Base-by-base conservation (phyloP, 2,113 vertebrate genomes). In the Garra rufa region DNA sequence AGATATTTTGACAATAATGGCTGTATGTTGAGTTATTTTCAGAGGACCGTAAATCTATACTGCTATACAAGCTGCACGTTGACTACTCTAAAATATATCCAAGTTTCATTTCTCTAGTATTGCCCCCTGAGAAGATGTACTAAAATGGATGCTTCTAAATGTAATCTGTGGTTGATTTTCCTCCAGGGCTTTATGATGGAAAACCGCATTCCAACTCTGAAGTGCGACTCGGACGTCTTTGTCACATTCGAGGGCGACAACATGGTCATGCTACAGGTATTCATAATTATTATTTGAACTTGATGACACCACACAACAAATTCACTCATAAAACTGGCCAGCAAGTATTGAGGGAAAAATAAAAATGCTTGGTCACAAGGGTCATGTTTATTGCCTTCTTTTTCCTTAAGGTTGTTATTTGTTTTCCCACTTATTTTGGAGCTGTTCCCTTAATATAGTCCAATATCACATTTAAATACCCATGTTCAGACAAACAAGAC, bases 191-290 rank as follows among this genome's bases (percentile, higher is more conserved):
- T 91, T 46, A 92, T 94, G 92, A 92, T 92, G 91, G 91, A 93
- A 87, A 93, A 94, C 67, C 38, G 78, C 52, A 93, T 93, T 81
- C 88, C 92, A 0, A 90, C 87, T 55, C 88, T 92, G 14, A 92
- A 92, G 83, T 93, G 94, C 24, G 92, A 93, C 85, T 91, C 90
- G 0, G 91, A 94, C 26, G 87, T 93, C 24, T 91, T 94, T 74
- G 92, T 92, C 46, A 94, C 92, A 52, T 94, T 94, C 85, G 93
- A 94, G 89, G 92, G 92, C 10, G 93, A 95, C 90, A 93, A 89
- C 24, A 80, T 93, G 24, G 89, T 93, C 38, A 91, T 92, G 92
- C 87, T 93, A 19, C 94, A 94, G 94, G 93, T 94, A 90, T 88
- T 24, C 13, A 80, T 41, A 65, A n/a, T 26, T 44, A 19, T 21